Evolutionary conservation across 2,888 invertebrate genomes (phyloP), one percentile per base, ranked within the genome.

Genomic region (Rhingia rostrata): DNA sequence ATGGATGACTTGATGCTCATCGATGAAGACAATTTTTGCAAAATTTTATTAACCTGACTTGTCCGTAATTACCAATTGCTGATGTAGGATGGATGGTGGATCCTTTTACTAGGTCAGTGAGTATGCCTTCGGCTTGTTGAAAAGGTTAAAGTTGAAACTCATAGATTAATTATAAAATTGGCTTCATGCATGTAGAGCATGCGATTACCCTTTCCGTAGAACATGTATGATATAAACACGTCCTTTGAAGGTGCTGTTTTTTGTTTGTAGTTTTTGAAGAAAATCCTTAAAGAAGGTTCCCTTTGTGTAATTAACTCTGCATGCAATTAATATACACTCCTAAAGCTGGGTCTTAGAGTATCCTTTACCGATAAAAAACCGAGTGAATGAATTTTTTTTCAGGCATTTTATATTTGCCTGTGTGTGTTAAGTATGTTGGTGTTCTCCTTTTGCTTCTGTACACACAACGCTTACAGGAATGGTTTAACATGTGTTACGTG

Each of bases 341-440:
- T 47, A 7, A 14, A 6, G 32, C 22, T n/a, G 5, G 45, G 22
- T 45, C 22, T 47, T 10, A 39, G 43, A 7, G 53, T 30, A 6
- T 45, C 49, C 14, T 51, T 49, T 10, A 10, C 10, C 49, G 14
- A 3, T 9, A 49, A 4, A 30, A 22, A 30, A 22, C 10, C 7
- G 51, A 67, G 74, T 66, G 51, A 60, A 73, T 75, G 66, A 75
- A 75, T 75, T 75, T 60, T 66, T 75, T 74, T 66, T 41, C 64
- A 49, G 22, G 49, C 49, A 49, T 43, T 43, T 66, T 66, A 22
- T 22, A 22, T 22, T 22, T 22, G 22, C 2, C 22, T 75, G 74
- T 66, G 33, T 51, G 58, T 22, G 4, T 22, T 10, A 9, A 32
- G 12, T 3, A 12, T 14, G 60, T n/a, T 2, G 12, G 14, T 7